Base-by-base conservation (phyloP, 2,797 vertebrate species). In the Chrosomus eos region DNA sequence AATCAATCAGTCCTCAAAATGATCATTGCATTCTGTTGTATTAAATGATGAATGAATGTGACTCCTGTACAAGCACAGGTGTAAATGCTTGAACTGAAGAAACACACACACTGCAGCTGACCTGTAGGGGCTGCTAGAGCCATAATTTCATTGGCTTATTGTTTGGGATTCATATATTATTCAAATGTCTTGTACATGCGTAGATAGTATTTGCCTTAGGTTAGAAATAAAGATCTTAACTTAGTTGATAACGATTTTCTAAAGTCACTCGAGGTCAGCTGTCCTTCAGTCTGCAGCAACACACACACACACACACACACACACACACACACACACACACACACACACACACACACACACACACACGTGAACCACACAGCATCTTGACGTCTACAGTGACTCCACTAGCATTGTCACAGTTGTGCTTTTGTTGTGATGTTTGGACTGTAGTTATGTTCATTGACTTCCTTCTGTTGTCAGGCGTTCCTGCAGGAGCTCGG, bases 401-500 rank as follows among this genome's bases (percentile, higher is more conserved):
- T 48, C 16, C 9, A 10, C 88, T 83, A 89, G 89, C 73, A 23
- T 45, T 87, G 51, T 31, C 16, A 8, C 4, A 64, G 62, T 26
- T 55, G 8, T 31, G 19, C 33, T 19, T 51, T 10, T 33, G 55
- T 38, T 13, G 6, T 68, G 62, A n/a, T 48, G 19, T 66, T 66
- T 62, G 28, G 14, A n/a, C 70, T 62, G 38, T 11, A 23, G 14
- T 40, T 45, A 18, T 10, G 23, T 45, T 73, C 16, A 40, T 16
- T 80, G 45, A 68, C 38, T 18, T 68, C 2, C 55, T n/a, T 40
- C 4, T 64, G 62, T 48, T 51, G 38, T 45, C 40, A 99, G 98
- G 90, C 93, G 6, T 92, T 99, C 90, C 93, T 97, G 82, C 97
- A 98, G 89, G 97, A 98, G 87, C 91, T 99, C 91, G 94, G 94